Evolutionary conservation across 2,797 vertebrate genomes (phyloP).

Genomic region (Acanthiza pusilla): DNA sequence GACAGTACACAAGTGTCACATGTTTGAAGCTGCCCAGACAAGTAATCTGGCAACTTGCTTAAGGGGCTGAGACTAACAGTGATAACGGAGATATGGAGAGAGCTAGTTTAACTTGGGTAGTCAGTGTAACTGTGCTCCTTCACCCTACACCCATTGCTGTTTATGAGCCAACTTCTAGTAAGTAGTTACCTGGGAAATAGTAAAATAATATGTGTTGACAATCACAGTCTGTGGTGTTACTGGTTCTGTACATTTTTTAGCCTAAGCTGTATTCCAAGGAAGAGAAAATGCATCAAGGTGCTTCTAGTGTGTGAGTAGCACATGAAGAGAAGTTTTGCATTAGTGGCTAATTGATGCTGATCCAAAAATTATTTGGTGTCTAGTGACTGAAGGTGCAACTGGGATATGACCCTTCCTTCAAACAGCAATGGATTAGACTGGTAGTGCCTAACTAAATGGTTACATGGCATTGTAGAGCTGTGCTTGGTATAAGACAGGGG

Average conservation of each 20-base stretch:
- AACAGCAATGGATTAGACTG: not conserved
- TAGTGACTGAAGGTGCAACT: not conserved
- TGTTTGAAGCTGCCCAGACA: slow-evolving; percentile 6
- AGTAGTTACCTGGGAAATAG: not conserved
- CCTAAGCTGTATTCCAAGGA: not conserved
- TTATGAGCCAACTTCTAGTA: not conserved
- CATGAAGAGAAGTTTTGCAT: not conserved
- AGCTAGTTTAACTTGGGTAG: not conserved
- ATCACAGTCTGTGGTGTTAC: not conserved
- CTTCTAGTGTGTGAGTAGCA: not conserved
- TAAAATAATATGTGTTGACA: not conserved
- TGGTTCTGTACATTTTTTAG: not conserved
- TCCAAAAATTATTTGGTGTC: not conserved
- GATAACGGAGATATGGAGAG: not conserved
- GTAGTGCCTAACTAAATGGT: not conserved
- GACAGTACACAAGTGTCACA: slow-evolving; percentile 47
- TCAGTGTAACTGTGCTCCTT: not conserved
- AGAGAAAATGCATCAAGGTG: not conserved
- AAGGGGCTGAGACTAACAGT: not conserved
- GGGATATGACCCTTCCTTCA: not conserved
- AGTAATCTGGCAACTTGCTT: not conserved
- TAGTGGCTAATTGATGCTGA: not conserved
- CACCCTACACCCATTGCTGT: not conserved
- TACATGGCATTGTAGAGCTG: not conserved
- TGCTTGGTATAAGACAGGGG: not conserved